Evolutionary conservation across 2,888 invertebrate genomes (phyloP).

Genomic region (Stenotaenia linearis): DNA sequence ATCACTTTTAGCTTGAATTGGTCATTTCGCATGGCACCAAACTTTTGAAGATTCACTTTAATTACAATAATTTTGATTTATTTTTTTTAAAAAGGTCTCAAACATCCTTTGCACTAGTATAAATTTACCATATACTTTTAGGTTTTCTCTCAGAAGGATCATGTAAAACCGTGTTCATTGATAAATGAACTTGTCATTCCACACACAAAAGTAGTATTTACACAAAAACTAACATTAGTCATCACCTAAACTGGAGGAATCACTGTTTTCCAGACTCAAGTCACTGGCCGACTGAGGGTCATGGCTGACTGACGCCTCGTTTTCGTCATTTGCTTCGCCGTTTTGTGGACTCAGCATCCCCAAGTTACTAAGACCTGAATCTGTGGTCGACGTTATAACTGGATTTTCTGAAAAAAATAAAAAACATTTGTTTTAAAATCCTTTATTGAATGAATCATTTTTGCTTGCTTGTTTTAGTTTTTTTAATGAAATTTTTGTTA

Average conservation of each 20-base stretch:
- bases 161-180: background rate
- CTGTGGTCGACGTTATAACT: slow-evolving; percentile 36
- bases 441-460: too few species aligned
- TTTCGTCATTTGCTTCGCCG: slow-evolving; percentile 32
- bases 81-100: slow-evolving; percentile 8
- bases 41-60: background rate
- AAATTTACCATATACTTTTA: background rate
- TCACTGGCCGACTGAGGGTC: slow-evolving; percentile 33
- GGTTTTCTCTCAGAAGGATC: background rate
- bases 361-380: slow-evolving; percentile 29
- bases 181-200: background rate
- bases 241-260: slow-evolving; percentile 36
- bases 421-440: background rate
- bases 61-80: background rate
- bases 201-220: background rate
- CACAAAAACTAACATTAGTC: slow-evolving; percentile 30
- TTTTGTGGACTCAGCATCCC: slow-evolving; percentile 33
- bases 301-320: slow-evolving; percentile 32
- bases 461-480: too few species aligned
- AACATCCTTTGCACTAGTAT: slow-evolving; percentile 3
- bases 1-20: background rate
- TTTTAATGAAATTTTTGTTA: too few species aligned
- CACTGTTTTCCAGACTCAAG: slow-evolving; percentile 34
- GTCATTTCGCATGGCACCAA: slow-evolving; percentile 8
- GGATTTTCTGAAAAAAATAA: slow-evolving; percentile 33